Conservation (phyloP, 2,888 invertebrate species). For the Spodoptera exigua region DNA sequence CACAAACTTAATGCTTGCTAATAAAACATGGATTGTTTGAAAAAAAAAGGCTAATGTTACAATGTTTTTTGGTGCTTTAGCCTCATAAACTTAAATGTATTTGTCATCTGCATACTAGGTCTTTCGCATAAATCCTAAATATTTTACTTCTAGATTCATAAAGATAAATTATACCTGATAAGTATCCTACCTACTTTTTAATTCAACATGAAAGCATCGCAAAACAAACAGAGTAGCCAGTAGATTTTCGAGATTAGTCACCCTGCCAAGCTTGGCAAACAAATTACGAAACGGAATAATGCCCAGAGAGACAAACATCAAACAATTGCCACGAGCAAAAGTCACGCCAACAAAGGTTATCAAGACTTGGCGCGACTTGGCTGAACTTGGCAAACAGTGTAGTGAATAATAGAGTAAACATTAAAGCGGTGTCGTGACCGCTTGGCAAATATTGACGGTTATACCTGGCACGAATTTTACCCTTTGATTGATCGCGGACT, state of each 20-base stretch:
- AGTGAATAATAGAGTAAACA: constrained; percentile 86
- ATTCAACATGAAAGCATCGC: constrained; percentile 18
- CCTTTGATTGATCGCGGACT: constrained; percentile 86
- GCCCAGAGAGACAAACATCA: constrained; percentile 58
- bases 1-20: constrained; percentile 51
- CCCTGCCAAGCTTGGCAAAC: constrained; percentile 53
- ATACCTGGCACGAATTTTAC: constrained; percentile 76
- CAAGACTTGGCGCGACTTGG: constrained; percentile 63
- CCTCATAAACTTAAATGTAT: constrained; percentile 7
- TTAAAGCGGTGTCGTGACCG: constrained; percentile 77
- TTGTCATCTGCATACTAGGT: background rate
- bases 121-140: background rate
- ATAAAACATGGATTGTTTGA: constrained; percentile 50
- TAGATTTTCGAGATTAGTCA: constrained; percentile 53
- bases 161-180: background rate
- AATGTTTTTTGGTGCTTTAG: constrained; percentile 19
- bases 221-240: constrained; percentile 38
- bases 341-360: constrained; percentile 78
- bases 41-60: constrained; percentile 38
- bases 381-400: constrained; percentile 77
- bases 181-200: constrained; percentile 5
- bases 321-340: constrained; percentile 76
- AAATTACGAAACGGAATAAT: constrained; percentile 60
- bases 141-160: background rate
- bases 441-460: constrained; percentile 82